Evolutionary conservation across 2,797 vertebrate genomes (phyloP), one percentile per base, ranked within the genome.

Genomic region (Paratrypauchen microcephalus): DNA sequence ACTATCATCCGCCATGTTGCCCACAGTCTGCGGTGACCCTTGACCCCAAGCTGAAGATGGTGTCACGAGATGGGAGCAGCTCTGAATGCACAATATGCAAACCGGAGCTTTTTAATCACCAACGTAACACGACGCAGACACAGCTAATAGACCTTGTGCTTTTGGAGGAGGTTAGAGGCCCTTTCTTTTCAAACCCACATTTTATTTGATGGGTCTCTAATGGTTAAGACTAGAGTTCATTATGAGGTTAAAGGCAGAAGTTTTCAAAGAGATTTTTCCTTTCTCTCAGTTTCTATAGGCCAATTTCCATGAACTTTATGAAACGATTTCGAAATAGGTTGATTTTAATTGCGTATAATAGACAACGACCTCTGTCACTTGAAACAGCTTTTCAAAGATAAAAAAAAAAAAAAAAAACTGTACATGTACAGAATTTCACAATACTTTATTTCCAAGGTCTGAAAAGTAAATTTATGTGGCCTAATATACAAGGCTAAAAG

Each of bases 41-140:
- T 90, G 85, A 72, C 84, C 79, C 6, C 12, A 39, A 75, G 60
- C 69, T 45, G 76, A 71, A 68, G 70, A 77, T 59, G 59, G 59
- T 82, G 76, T 72, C 80, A 79, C 3, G n/a, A 57, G 68, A 76
- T 68, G 71, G 13, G 71, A 78, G 47, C 57, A 9, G 18, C 66
- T 74, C 57, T 85, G 85, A 80, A 85, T 87, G 76, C 76, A 81
- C 71, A 89, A 84, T 77, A 50, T 48, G 54, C 69, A 63, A 70
- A 26, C 6, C 24, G 48, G 65, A 65, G 64, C 76, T 70, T 62
- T 78, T 83, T 65, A 69, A 83, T 41, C 70, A 68, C 69, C 62
- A 72, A 77, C 68, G 62, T 68, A 78, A 75, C 65, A 72, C 45
- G 69, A 69, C 54, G 50, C 39, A 57, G 66, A 82, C 66, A 32